phyloP scores from a whole-genome alignment of 2,888 invertebrate species.

The Metacarcinus magister region DNA sequence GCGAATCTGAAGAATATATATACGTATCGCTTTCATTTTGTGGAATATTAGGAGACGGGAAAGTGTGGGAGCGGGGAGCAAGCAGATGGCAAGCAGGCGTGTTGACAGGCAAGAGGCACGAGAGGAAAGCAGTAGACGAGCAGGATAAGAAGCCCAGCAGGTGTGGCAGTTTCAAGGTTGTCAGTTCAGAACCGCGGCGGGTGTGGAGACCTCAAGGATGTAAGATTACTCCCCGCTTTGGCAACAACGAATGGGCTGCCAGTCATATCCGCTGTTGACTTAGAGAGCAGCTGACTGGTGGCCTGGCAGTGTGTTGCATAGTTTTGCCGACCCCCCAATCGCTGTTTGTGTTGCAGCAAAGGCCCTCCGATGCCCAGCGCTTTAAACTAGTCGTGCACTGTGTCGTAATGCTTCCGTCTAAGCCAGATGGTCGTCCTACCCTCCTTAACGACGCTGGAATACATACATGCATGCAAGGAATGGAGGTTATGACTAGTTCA shows the following conservation, averaged over 20 bases:
- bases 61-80: background rate
- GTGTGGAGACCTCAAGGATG: conserved; percentile 37
- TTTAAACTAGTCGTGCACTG: background rate
- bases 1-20: background rate
- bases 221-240: conserved; percentile 21
- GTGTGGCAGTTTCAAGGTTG: conserved; percentile 37
- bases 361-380: background rate
- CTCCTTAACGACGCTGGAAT: background rate
- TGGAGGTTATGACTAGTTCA: background rate
- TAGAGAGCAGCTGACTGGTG: background rate
- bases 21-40: background rate
- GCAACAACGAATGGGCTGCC: conserved; percentile 42
- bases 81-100: background rate
- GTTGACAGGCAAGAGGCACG: background rate
- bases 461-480: background rate
- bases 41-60: background rate
- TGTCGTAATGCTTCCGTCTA: background rate
- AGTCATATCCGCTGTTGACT: conserved; percentile 45
- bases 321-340: background rate
- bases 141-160: conserved; percentile 29
- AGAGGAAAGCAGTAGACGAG: background rate
- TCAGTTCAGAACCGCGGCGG: background rate
- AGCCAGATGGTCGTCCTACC: background rate
- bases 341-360: background rate
- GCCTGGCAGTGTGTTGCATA: background rate